Percentiles rank a stretch among this genome's conserved stretches.
phyloP scores from a whole-genome alignment of 2,888 invertebrate genomes.

The Cryptocephalus primarius region DNA sequence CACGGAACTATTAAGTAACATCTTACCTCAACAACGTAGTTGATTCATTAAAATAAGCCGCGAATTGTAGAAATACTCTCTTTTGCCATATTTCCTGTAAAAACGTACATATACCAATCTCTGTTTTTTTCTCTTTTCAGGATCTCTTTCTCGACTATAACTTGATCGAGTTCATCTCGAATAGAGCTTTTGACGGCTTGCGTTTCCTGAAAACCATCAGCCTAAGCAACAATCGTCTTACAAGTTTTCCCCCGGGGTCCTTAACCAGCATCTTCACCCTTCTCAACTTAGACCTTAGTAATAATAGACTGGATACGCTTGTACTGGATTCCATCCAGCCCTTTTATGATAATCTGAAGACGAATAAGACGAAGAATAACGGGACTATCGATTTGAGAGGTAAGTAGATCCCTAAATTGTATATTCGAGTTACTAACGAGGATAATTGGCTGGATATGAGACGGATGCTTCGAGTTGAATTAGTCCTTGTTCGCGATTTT shows the following conservation, averaged over 20 bases:
- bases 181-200: slow-evolving; percentile 66
- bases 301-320: slow-evolving; percentile 66
- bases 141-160: slow-evolving; percentile 35
- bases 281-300: slow-evolving; percentile 63
- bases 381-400: slow-evolving; percentile 12
- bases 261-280: slow-evolving; percentile 64
- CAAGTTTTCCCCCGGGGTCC: slow-evolving; percentile 57
- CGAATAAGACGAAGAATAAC: too few species aligned
- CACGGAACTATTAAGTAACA: too few species aligned
- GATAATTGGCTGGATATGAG: too few species aligned
- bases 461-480: too few species aligned
- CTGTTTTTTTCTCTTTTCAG: slow-evolving; percentile 16
- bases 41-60: too few species aligned
- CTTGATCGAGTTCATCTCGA: slow-evolving; percentile 53
- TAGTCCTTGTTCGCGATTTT: too few species aligned
- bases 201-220: slow-evolving; percentile 59
- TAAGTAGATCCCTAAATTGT: slow-evolving; percentile 1
- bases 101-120: too few species aligned
- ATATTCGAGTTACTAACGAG: neutral
- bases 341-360: slow-evolving; percentile 13
- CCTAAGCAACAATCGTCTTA: slow-evolving; percentile 66
- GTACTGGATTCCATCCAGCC: slow-evolving; percentile 64
- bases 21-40: too few species aligned
- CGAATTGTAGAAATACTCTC: too few species aligned
- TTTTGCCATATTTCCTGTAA: too few species aligned